Evolutionary conservation across 2,888 invertebrate species (phyloP).

Genomic region (Harpalus rubripes): DNA sequence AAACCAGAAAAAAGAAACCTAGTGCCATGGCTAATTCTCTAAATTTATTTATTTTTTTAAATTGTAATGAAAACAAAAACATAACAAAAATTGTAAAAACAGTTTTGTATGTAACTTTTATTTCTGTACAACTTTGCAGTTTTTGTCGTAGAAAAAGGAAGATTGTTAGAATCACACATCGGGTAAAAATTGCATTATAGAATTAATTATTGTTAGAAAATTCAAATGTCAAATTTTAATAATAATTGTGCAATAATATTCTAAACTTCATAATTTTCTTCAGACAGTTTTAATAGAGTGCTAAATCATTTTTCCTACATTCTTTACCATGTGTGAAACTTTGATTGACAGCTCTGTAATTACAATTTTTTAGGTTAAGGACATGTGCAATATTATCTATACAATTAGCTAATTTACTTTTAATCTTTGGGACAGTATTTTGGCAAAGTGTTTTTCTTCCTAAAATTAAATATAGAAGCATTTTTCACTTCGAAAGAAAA

Average conservation of each 20-base stretch:
- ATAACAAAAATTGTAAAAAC: too few species aligned
- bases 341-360: conserved; percentile 31
- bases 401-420: conserved; percentile 22
- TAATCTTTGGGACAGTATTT: conserved; percentile 19
- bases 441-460: conserved; percentile 21
- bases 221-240: background rate
- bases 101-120: too few species aligned
- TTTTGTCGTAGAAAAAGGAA: too few species aligned
- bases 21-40: too few species aligned
- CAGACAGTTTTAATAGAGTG: conserved; percentile 4
- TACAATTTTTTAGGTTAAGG: conserved; percentile 32
- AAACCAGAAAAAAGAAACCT: too few species aligned
- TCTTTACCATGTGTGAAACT: conserved; percentile 5
- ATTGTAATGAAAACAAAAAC: too few species aligned
- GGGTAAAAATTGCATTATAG: too few species aligned
- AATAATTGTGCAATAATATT: background rate
- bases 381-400: conserved; percentile 17
- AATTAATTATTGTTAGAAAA: too few species aligned
- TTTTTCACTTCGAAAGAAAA: conserved; percentile 24
- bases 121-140: too few species aligned
- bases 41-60: too few species aligned
- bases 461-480: conserved; percentile 45
- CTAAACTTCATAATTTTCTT: background rate
- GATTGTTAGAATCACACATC: too few species aligned
- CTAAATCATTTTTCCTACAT: conserved; percentile 15